Percentiles rank a stretch among this genome's conserved stretches.
phyloP scores from a whole-genome alignment of 2,888 invertebrate species.

The Tetranychus piercei region DNA sequence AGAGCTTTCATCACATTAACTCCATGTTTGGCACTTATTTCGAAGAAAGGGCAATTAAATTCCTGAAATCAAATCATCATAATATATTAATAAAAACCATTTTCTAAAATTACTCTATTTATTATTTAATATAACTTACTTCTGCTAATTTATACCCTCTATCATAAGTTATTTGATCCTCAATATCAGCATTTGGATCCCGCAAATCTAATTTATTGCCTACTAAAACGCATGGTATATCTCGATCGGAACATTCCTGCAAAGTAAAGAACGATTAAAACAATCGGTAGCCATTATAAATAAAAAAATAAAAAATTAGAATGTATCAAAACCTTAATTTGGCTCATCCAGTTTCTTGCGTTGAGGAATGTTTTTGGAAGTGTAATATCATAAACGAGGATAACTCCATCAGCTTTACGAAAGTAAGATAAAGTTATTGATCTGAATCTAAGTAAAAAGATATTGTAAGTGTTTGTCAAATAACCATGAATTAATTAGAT shows the following conservation, averaged over 20 bases:
- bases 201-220: constrained; percentile 98
- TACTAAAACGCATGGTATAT: constrained; percentile 92
- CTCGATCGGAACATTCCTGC: constrained; percentile 31
- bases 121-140: background rate
- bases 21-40: constrained; percentile 36
- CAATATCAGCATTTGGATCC: constrained; percentile 77
- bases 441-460: constrained; percentile 33
- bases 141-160: constrained; percentile 7
- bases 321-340: constrained; percentile 36
- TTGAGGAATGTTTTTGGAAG: constrained; percentile 42
- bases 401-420: constrained; percentile 43
- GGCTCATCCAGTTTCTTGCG: constrained; percentile 42
- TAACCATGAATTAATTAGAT: too few relatives aligned
- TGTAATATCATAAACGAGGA: constrained; percentile 43
- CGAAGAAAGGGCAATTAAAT: constrained; percentile 33
- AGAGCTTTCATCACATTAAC: constrained; percentile 29
- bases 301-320: too few relatives aligned
- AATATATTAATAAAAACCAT: background rate
- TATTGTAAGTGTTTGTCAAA: constrained; percentile 11
- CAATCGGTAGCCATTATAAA: background rate
- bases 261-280: background rate
- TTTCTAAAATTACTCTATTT: background rate
- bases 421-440: constrained; percentile 45
- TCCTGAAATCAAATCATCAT: constrained; percentile 25
- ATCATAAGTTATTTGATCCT: background rate